A percentile compares a stretch with the other conserved stretches of the same genome.
These are phyloP conservation scores for Semotilus atromaculatus DNA, from an alignment of 2,797 vertebrate genomes.

Conservation along the genomic window DNA sequence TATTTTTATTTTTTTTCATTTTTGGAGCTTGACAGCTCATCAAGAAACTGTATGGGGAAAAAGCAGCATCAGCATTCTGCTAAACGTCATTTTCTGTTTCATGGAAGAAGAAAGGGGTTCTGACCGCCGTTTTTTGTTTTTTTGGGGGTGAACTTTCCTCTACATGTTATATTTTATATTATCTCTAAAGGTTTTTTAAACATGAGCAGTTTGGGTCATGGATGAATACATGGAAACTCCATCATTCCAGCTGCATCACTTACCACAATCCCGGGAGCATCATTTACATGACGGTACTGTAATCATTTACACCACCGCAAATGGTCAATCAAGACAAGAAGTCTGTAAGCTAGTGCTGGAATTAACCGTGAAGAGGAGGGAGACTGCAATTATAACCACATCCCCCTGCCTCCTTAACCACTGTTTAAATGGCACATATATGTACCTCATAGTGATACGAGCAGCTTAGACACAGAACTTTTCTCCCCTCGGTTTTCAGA, in stretches of 20 bases:
- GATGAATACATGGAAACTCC: constrained; percentile 50
- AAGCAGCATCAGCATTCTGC: not conserved
- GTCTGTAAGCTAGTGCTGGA: constrained; percentile 32
- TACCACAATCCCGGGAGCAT: constrained; percentile 31
- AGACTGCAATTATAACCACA: constrained; percentile 34
- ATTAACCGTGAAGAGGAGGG: constrained; percentile 21
- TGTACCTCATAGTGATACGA: constrained; percentile 25
- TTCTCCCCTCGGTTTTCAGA: constrained; percentile 11
- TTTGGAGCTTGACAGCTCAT: not conserved
- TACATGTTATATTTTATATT: constrained; percentile 4
- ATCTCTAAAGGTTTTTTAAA: constrained; percentile 20
- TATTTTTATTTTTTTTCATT: not conserved
- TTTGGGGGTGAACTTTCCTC: constrained; percentile 6
- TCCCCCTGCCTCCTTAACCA: not conserved
- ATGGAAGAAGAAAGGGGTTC: not conserved
- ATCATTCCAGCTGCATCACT: constrained; percentile 47
- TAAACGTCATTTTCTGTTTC: not conserved
- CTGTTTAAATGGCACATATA: constrained; percentile 25
- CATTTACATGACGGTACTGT: constrained; percentile 44
- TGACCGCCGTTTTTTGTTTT: not conserved
- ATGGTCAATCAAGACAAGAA: constrained; percentile 42
- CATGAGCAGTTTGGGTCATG: constrained; percentile 19
- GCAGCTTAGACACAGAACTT: constrained; percentile 13
- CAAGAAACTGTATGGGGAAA: not conserved
- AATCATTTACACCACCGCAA: constrained; percentile 51